Conservation (phyloP, 2,797 vertebrate species). For the Clarias fuscus region DNA sequence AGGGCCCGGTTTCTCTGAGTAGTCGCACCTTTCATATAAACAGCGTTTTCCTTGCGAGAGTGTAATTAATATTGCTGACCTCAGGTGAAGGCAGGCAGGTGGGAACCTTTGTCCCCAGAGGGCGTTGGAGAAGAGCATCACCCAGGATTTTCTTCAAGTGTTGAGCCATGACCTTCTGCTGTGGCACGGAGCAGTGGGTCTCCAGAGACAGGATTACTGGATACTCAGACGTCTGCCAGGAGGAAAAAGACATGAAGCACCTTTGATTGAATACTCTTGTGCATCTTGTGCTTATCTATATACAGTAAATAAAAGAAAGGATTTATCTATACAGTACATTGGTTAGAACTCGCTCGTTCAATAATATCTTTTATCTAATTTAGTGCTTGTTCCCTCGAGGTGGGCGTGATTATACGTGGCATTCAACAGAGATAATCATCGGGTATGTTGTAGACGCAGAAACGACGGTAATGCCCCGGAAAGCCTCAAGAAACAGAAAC, state of each 20-base stretch:
- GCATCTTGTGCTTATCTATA: no score
- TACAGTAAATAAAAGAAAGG: no score
- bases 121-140: conserved; percentile 78
- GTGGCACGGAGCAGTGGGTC: conserved; percentile 90
- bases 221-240: conserved; percentile 82
- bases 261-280: background rate
- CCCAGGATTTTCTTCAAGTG: conserved; percentile 84
- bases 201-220: conserved; percentile 96
- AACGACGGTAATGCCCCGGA: no score
- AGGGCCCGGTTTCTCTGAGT: background rate
- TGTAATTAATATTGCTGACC: conserved; percentile 68
- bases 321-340: no score
- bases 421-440: no score
- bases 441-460: no score
- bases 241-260: background rate
- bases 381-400: no score
- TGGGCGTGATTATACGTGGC: no score
- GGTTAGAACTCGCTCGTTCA: no score
- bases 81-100: conserved; percentile 86
- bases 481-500: no score
- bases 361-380: no score
- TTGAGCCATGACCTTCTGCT: conserved; percentile 88
- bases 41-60: background rate
- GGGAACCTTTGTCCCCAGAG: conserved; percentile 73
- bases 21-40: background rate